A percentile compares a stretch with the other conserved stretches of the same genome.
These are phyloP conservation scores for Eupithecia vulgata DNA, from an alignment of 2,888 invertebrate species.

Conservation along the genomic window DNA sequence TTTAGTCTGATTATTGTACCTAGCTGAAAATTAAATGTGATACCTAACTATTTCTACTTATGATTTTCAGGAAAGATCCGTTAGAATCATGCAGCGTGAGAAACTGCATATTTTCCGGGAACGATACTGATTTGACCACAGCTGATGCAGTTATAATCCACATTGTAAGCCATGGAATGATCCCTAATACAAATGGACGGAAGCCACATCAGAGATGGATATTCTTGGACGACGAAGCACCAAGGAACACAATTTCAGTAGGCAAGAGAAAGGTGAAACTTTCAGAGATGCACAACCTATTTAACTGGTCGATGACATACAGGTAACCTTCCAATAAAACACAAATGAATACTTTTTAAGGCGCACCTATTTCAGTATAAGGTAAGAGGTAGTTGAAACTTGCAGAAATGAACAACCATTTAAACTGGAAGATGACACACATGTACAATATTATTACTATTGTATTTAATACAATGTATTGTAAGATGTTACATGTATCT, in stretches of 20 bases:
- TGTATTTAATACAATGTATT: too few relatives aligned
- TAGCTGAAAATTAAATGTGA: background rate
- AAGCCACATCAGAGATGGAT: slow-evolving; percentile 86
- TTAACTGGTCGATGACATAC: slow-evolving; percentile 89
- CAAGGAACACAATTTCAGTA: slow-evolving; percentile 82
- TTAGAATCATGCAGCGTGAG: slow-evolving; percentile 84
- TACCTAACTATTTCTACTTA: background rate
- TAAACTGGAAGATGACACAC: too few relatives aligned
- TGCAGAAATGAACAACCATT: too few relatives aligned
- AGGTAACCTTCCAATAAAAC: slow-evolving; percentile 62
- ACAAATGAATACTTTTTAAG: background rate
- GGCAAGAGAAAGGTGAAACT: slow-evolving; percentile 59
- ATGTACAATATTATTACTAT: too few relatives aligned
- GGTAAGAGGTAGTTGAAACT: background rate
- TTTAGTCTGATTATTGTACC: background rate
- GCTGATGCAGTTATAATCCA: slow-evolving; percentile 86
- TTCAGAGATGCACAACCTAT: slow-evolving; percentile 82
- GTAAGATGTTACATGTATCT: too few relatives aligned
- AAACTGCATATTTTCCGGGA: slow-evolving; percentile 85
- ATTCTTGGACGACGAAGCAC: slow-evolving; percentile 88
- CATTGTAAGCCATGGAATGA: slow-evolving; percentile 71
- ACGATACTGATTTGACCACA: slow-evolving; percentile 67
- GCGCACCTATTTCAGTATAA: background rate
- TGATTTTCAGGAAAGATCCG: slow-evolving; percentile 74
- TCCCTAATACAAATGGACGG: slow-evolving; percentile 55